Evolutionary conservation across 2,113 vertebrate genomes (phyloP).

Genomic region (Ptilorrhoa leucosticta): DNA sequence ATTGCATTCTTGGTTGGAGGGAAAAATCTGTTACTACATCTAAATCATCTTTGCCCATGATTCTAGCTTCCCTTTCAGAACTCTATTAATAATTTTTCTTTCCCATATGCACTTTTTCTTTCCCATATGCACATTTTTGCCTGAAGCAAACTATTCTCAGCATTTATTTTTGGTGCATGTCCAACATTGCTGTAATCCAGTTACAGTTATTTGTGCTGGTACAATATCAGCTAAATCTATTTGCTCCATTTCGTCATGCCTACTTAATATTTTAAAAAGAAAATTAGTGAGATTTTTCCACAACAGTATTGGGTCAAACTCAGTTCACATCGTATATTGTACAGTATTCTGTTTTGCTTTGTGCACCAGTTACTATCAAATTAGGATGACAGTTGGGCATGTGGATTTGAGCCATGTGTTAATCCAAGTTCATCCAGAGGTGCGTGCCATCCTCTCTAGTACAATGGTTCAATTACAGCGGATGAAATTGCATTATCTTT

Average conservation of each 20-base stretch:
- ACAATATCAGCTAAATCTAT: conserved; percentile 49
- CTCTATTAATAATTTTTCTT: conserved; percentile 59
- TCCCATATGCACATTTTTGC: conserved; percentile 47
- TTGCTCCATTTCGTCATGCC: conserved; percentile 43
- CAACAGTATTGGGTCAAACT: conserved; percentile 40
- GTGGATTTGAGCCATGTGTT: conserved; percentile 36
- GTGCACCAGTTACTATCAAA: conserved; percentile 51
- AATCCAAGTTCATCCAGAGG: conserved; percentile 53
- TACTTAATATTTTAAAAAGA: conserved; percentile 19
- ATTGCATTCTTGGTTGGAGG: conserved; percentile 8
- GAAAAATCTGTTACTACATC: conserved; percentile 40
- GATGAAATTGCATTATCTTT: conserved; percentile 66
- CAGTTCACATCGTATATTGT: conserved; percentile 36
- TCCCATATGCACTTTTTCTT: conserved; percentile 59
- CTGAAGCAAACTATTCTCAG: conserved; percentile 54
- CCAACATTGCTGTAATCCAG: background rate
- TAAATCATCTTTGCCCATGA: background rate
- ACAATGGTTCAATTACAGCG: conserved; percentile 53
- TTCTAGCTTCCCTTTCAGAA: conserved; percentile 47
- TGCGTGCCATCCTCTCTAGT: conserved; percentile 35
- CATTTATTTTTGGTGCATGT: conserved; percentile 44
- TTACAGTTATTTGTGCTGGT: conserved; percentile 48
- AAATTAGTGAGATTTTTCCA: conserved; percentile 40
- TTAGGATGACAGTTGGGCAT: conserved; percentile 44
- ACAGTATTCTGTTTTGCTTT: background rate